Base-by-base conservation (phyloP, 53 echinoderm and acorn worm genomes). In the Paracentrotus lividus region DNA sequence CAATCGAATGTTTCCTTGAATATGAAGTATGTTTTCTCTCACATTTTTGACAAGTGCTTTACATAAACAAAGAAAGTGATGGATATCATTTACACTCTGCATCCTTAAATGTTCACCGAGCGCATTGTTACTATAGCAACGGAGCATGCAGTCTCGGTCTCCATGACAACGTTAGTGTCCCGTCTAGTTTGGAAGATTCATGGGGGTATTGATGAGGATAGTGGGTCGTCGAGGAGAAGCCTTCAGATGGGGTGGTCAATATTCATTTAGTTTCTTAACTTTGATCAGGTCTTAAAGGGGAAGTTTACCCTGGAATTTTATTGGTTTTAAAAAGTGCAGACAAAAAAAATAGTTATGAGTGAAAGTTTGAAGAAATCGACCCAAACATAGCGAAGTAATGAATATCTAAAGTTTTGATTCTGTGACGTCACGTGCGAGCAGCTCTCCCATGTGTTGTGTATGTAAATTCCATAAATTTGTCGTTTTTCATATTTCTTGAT, bases 111-210 rank as follows among this genome's bases (percentile, higher is more conserved):
- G 87, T 87, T 87, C 53, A 55, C 56, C 55, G 87, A 57, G 55
- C 57, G 57, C 86, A 34, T 16, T 29, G 87, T 87, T 55, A 20
- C 87, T 49, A 87, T 87, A 24, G 57, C 16, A 55, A 87, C 38
- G 57, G 87, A 54, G 53, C 34, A 87, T 87, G 87, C 34, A 87
- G 87, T 87, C 87, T 56, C 8, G 34, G 87, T 87, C 55, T 8
- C 56, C 87, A 55, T 56, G 87, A 8, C 34, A 55, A 87, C 87
- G 87, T 24, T 81, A 45, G 45, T 47, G 81, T 81, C 81, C 81
- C 81, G 47, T 81, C 49, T 27, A 81, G 81, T 10, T 24, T 23
- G 43, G 47, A 23, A 81, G 81, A 81, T 81, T 81, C 81, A 81
- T 81, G 81, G 12, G 81, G 26, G n/a, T 8, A n/a, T 45, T 81